Evolutionary conservation across 2,113 vertebrate genomes (phyloP).

Genomic region (Tragelaphus buxtoni): DNA sequence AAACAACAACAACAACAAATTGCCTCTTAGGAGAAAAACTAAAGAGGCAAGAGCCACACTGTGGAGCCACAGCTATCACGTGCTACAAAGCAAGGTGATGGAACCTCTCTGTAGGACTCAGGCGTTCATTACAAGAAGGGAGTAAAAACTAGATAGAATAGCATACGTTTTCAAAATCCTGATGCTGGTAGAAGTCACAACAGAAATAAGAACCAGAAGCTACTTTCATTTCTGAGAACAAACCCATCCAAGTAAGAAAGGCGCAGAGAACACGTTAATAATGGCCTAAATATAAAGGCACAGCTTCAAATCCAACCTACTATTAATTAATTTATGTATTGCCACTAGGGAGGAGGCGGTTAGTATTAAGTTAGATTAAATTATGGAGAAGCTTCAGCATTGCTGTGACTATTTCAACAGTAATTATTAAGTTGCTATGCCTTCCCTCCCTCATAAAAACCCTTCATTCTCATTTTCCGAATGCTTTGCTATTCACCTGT

Average conservation of each 20-base stretch:
- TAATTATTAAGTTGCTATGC: slow-evolving; percentile 62
- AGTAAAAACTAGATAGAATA: not conserved
- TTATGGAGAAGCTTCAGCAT: slow-evolving; percentile 56
- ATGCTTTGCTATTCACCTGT: slow-evolving; percentile 48
- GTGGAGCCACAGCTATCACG: not conserved
- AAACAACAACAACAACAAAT: not conserved
- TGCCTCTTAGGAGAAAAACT: not conserved
- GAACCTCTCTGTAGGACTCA: not conserved
- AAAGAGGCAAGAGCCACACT: not conserved
- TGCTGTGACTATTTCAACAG: slow-evolving; percentile 70
- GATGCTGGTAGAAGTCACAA: not conserved
- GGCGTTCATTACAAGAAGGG: not conserved
- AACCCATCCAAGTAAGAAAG: not conserved
- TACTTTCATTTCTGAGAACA: slow-evolving; percentile 16
- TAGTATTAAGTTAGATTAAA: slow-evolving; percentile 65
- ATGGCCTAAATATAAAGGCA: slow-evolving; percentile 54
- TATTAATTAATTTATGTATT: slow-evolving; percentile 74
- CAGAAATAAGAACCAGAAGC: not conserved
- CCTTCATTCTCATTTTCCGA: slow-evolving; percentile 26
- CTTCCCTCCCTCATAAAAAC: slow-evolving; percentile 42
- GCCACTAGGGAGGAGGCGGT: slow-evolving; percentile 62
- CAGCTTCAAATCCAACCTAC: slow-evolving; percentile 55
- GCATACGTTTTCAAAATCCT: not conserved
- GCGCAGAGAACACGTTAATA: slow-evolving; percentile 36
- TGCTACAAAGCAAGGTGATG: not conserved